Evolutionary conservation across 1,140 invertebrate species (phyloP).

Genomic region (Listronotus bonariensis): DNA sequence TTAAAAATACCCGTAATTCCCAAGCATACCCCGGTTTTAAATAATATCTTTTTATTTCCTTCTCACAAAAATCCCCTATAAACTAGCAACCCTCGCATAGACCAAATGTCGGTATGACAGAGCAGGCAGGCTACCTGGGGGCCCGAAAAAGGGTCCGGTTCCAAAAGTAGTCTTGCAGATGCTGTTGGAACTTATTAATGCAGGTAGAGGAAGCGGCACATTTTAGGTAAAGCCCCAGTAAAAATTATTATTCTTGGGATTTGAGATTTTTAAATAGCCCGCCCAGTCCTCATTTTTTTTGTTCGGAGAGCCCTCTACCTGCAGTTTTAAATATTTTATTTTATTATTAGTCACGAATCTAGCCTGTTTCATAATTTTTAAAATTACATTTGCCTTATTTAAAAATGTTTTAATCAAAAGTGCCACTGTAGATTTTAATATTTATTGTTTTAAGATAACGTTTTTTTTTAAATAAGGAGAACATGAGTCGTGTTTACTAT

Average conservation of each 20-base stretch:
- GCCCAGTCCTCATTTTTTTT: not conserved
- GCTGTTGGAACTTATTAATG: not conserved
- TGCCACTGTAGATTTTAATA: no score
- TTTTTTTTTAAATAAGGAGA: no score
- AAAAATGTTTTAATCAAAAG: no score
- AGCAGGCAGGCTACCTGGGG: constrained; percentile 2
- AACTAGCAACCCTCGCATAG: constrained; percentile 8
- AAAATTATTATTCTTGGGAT: constrained; percentile 4
- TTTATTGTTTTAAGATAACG: no score
- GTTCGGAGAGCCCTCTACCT: not conserved
- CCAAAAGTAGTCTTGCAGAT: constrained; percentile 12
- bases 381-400: no score
- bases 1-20: not conserved
- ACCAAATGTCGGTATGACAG: constrained; percentile 13
- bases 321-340: no score
- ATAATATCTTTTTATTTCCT: not conserved
- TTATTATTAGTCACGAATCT: no score
- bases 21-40: not conserved
- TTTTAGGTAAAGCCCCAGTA: not conserved
- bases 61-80: constrained; percentile 2
- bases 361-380: no score
- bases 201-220: not conserved
- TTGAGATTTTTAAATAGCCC: not conserved
- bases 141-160: constrained; percentile 6
- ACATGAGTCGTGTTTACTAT: no score